phyloP scores from a whole-genome alignment of 2,113 vertebrate genomes.

The Ariopsis seemanni region DNA sequence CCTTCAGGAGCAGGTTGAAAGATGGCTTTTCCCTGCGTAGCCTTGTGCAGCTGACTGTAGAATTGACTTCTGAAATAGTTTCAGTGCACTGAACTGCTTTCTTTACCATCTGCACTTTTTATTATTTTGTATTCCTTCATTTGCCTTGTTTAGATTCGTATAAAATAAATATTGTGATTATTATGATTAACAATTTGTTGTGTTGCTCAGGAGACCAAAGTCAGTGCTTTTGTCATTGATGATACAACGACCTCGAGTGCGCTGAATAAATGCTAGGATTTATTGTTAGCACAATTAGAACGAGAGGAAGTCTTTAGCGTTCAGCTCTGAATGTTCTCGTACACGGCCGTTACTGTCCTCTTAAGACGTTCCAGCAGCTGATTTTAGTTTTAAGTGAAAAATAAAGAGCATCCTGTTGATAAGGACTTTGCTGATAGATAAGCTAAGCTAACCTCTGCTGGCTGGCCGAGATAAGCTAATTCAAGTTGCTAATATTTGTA shows the following conservation, averaged over 20 bases:
- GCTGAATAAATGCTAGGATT: not conserved
- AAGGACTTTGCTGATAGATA: not conserved
- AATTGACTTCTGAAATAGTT: not conserved
- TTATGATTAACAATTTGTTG: slow-evolving; percentile 16
- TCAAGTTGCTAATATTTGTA: slow-evolving; percentile 2
- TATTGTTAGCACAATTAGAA: not conserved
- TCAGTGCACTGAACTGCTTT: not conserved
- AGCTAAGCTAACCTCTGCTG: slow-evolving; percentile 5
- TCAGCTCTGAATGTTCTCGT: not conserved
- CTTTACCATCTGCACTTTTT: not conserved
- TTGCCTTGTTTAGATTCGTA: slow-evolving; percentile 17
- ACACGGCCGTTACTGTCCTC: slow-evolving; percentile 3
- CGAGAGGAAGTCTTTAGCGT: not conserved
- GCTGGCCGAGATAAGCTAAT: slow-evolving; percentile 19
- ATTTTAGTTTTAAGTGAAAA: slow-evolving; percentile 30
- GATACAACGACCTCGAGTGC: not conserved
- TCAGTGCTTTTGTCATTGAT: not conserved
- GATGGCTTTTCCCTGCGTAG: not conserved
- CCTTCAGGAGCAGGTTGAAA: not conserved
- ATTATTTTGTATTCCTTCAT: not conserved
- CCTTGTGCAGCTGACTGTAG: not conserved
- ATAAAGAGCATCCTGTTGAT: slow-evolving; percentile 25
- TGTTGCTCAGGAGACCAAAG: slow-evolving; percentile 29
- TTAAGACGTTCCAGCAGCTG: not conserved
- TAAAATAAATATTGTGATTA: not conserved